Conservation (phyloP, 2,113 vertebrate genomes). For the Aldabrachelys gigantea region DNA sequence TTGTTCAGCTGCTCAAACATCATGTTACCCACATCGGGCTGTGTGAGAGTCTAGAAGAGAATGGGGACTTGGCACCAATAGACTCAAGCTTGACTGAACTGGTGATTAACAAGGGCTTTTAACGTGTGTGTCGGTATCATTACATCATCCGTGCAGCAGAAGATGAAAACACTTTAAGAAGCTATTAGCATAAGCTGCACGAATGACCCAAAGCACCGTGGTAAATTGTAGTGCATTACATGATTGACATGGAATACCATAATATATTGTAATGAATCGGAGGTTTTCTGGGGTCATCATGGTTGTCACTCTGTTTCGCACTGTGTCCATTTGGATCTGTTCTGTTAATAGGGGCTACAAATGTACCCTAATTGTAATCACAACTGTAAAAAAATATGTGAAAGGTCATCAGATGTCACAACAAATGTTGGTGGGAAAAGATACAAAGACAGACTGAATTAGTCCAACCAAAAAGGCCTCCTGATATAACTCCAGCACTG, state of each 20-base stretch:
- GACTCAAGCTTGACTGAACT: not conserved
- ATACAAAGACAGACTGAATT: not conserved
- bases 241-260: not conserved
- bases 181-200: not conserved
- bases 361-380: not conserved
- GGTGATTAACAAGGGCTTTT: not conserved
- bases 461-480: not conserved
- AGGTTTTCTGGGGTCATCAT: constrained; percentile 28
- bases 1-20: not conserved
- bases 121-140: not conserved
- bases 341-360: not conserved
- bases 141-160: not conserved
- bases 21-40: not conserved
- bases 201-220: not conserved
- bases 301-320: constrained; percentile 13
- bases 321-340: not conserved
- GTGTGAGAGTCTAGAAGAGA: not conserved
- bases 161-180: not conserved
- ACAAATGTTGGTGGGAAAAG: not conserved
- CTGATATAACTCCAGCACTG: not conserved
- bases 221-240: not conserved
- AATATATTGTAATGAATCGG: not conserved
- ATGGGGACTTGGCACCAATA: not conserved
- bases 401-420: not conserved
- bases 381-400: not conserved